Base-by-base conservation (phyloP, 2,113 vertebrate genomes). In the Hippocampus zosterae region DNA sequence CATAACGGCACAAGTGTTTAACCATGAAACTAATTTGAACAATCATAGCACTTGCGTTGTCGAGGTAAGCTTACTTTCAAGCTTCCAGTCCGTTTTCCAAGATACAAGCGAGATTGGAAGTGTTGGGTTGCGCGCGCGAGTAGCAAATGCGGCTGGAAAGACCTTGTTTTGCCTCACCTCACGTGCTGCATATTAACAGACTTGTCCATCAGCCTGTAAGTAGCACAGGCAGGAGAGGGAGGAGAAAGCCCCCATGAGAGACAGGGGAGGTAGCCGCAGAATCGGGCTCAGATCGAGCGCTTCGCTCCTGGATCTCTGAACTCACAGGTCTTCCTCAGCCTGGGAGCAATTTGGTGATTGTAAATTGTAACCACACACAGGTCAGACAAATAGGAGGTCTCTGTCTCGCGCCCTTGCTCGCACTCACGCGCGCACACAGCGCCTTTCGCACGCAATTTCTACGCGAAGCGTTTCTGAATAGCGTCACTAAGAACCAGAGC, bases 341-440 rank as follows among this genome's bases (percentile, higher is more conserved):
- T 93, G 93, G 94, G 93, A 94, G 93, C 93, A 93, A 95, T 96
- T 95, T 94, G 92, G 92, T 86, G 86, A 90, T 92, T 93, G 92
- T 91, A 96, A 97, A 97, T 94, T 94, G 92, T 94, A 96, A 94
- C 94, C 94, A 94, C 93, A 91, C 92, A 91, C 86, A 90, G 92
- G 91, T 90, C 92, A 90, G 92, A 72, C 71, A 65, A 68, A 67
- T 81, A 70, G 70, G 57, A 67, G 70, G 55, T 40, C 79, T 64
- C 65, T 55, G 5, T 29, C 19, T 33, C 50, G 5, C 29, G 3
- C 40, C 2, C 63, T 7, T 7, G 5, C 27, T 33, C 8, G 15
- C 48, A 3, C 15, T 13, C 61, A 23, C 29, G 25, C 48, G 27
- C 41, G 46, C 46, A 46, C 13, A 15, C 44, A 46, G 53, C 69